A percentile compares a stretch with the other conserved stretches of the same genome.
These are phyloP conservation scores for Xiphophorus couchianus DNA, from an alignment of 2,113 vertebrate species.

Conservation along the genomic window DNA sequence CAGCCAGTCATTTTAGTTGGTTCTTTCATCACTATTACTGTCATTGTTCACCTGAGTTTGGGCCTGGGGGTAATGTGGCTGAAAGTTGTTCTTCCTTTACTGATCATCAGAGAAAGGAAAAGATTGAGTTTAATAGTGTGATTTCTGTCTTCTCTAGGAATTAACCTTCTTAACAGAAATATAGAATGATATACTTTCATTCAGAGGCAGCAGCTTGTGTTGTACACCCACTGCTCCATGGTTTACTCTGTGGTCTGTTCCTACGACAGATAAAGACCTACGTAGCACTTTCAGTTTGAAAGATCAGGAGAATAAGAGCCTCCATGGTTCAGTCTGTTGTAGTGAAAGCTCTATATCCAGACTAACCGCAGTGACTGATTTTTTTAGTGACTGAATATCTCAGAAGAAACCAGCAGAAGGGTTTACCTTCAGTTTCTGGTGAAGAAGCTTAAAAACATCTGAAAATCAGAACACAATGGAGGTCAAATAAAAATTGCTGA, in stretches of 20 bases:
- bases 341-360: slow-evolving; percentile 9
- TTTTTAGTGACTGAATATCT: slow-evolving; percentile 17
- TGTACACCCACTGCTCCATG: slow-evolving; percentile 62
- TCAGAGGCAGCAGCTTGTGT: slow-evolving; percentile 60
- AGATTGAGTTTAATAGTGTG: too few relatives aligned
- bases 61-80: too few relatives aligned
- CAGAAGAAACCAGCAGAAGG: slow-evolving; percentile 4
- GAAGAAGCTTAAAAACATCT: background rate
- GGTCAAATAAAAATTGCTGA: too few relatives aligned
- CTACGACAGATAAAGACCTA: too few relatives aligned
- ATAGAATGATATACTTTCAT: slow-evolving; percentile 74
- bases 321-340: slow-evolving; percentile 7
- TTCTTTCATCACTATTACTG: too few relatives aligned
- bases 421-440: background rate
- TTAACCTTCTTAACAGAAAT: too few relatives aligned
- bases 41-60: too few relatives aligned
- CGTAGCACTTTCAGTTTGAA: slow-evolving; percentile 16
- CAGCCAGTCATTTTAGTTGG: too few relatives aligned
- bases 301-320: slow-evolving; percentile 12
- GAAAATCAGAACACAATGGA: too few relatives aligned
- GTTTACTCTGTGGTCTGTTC: slow-evolving; percentile 49
- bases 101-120: too few relatives aligned
- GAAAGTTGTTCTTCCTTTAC: too few relatives aligned
- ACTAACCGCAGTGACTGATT: slow-evolving; percentile 28
- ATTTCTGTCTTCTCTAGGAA: too few relatives aligned